Evolutionary conservation across 2,888 invertebrate genomes (phyloP).

Genomic region (Microplitis manilae): DNA sequence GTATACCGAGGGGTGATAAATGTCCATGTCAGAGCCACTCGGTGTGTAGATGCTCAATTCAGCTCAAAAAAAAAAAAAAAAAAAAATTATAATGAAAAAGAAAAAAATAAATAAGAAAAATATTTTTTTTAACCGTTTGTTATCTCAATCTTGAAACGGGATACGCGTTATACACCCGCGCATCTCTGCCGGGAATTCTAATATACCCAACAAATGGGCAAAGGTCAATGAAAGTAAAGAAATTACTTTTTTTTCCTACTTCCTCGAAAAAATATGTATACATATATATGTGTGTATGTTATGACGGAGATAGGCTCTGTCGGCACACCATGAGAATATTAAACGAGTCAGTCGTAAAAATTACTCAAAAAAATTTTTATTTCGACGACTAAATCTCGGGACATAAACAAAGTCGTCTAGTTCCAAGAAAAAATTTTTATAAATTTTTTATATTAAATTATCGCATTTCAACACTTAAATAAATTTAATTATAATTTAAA

Average conservation of each 20-base stretch:
- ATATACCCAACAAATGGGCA: conserved; percentile 55
- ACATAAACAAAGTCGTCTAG: too few species aligned
- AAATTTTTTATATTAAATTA: too few species aligned
- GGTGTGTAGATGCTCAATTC: conserved; percentile 39
- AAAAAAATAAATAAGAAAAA: conserved; percentile 21
- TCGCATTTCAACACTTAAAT: too few species aligned
- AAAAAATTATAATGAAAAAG: conserved; percentile 8
- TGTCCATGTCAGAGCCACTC: conserved; percentile 61
- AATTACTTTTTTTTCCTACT: background rate
- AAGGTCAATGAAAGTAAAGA: conserved; percentile 1
- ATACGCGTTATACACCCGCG: conserved; percentile 55
- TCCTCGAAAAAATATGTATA: background rate
- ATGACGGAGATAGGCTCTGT: background rate
- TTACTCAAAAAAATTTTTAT: background rate
- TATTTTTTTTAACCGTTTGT: conserved; percentile 44
- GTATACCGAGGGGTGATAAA: conserved; percentile 62
- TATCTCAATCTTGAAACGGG: conserved; percentile 71
- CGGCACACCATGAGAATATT: conserved; percentile 1
- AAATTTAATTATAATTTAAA: too few species aligned
- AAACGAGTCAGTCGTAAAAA: background rate
- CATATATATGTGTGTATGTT: background rate
- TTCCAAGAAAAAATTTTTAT: too few species aligned
- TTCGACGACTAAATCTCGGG: too few species aligned
- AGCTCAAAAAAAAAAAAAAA: conserved; percentile 25
- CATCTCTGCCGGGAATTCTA: conserved; percentile 57